Evolutionary conservation across 2,113 vertebrate genomes (phyloP), one percentile per base, ranked within the genome.

Genomic region (Erythrocercus mccallii): DNA sequence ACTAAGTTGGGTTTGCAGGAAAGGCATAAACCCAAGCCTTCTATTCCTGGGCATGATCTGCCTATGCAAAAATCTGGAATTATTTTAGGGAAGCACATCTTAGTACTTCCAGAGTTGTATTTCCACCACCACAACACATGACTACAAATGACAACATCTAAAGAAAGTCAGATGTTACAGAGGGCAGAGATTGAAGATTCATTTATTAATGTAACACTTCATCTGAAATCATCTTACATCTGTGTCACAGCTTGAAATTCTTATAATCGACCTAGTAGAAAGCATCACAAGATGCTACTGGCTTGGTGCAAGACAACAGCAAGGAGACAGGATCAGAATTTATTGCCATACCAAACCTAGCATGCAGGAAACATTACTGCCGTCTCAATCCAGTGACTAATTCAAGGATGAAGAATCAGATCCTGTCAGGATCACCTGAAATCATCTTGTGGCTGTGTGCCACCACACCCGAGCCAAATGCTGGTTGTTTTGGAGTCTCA

Each of bases 121-220:
- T 88, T 71, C 38, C 23, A 83, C 47, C 64, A 88, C 51, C 60
- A 81, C 4, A 38, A 73, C 88, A 86, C 50, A 66, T 33, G 72
- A 90, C 56, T 94, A 40, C 42, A 86, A 93, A 91, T 7, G 27
- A 80, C n/a, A 94, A 88, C 82, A 93, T 58, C 64, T 71, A 81
- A 72, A 94, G 85, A 60, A 80, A 93, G 37, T 66, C 76, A 81
- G 58, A 86, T 6, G 30, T 81, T 70, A 62, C 0, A 0, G 38
- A 35, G 35, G 53, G 35, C 0, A 27, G 51, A 17, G 22, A 48
- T 68, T 90, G 64, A 77, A 83, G 42, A 88, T 44, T 6, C 19
- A 73, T 90, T 92, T 92, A 83, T 66, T 80, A 66, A 83, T 25
- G 54, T 56, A 92, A 78, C 19, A 71, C 28, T 86, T 56, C 10